A percentile compares a stretch with the other conserved stretches of the same genome.
These are phyloP conservation scores for Benthosema pterotum DNA, from an alignment of 2,797 vertebrate species.

Conservation along the genomic window DNA sequence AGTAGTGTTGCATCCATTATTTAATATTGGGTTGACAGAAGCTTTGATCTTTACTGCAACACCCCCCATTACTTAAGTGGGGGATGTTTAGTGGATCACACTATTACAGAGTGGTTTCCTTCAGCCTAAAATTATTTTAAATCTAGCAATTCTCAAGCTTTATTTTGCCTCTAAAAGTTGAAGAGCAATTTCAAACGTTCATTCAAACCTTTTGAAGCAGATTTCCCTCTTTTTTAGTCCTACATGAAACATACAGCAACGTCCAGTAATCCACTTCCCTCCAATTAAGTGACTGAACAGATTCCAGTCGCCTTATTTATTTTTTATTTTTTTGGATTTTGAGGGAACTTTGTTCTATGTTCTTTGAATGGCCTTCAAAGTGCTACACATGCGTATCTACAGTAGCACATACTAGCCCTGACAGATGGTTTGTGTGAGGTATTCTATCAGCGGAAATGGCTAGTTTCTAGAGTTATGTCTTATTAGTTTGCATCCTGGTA, in stretches of 20 bases:
- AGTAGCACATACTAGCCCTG: not conserved
- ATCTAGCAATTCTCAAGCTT: too few relatives aligned
- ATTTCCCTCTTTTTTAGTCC: not conserved
- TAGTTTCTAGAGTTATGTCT: constrained; percentile 5
- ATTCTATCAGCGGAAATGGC: not conserved
- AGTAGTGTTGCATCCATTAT: too few relatives aligned
- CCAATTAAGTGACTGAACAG: constrained; percentile 18
- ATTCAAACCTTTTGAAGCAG: not conserved
- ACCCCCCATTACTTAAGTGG: too few relatives aligned
- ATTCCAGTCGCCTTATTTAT: constrained; percentile 37
- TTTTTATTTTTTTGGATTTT: constrained; percentile 39
- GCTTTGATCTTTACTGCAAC: too few relatives aligned
- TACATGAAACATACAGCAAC: constrained; percentile 5
- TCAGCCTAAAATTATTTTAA: too few relatives aligned
- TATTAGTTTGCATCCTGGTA: not conserved
- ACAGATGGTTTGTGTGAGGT: constrained; percentile 33
- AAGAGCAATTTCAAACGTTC: constrained; percentile 29
- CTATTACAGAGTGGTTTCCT: too few relatives aligned
- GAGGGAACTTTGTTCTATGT: constrained; percentile 33
- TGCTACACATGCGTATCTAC: constrained; percentile 16
- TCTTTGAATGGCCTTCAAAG: constrained; percentile 47
- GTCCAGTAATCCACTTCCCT: too few relatives aligned
- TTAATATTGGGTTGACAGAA: too few relatives aligned
- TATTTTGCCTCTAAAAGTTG: not conserved
- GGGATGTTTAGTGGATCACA: too few relatives aligned